These are phyloP conservation scores for Pollachius pollachius DNA, from an alignment of 2,113 vertebrate species.

Conservation along the genomic window DNA sequence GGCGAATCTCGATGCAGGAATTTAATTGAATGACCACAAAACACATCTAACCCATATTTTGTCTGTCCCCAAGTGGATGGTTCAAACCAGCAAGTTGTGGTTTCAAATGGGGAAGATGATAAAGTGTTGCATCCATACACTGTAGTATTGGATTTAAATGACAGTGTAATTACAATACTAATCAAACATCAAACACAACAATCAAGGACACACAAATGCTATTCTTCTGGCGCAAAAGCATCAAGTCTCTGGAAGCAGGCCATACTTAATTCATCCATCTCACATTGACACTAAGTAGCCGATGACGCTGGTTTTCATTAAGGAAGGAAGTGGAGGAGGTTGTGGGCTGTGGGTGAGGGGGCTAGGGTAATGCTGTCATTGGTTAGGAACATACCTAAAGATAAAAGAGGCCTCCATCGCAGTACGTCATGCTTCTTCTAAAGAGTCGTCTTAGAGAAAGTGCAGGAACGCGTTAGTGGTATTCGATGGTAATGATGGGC, in stretches of 20 bases:
- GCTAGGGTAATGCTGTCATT: not conserved
- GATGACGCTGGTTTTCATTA: slow-evolving; percentile 45
- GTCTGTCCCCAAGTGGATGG: too few species aligned
- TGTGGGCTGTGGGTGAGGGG: not conserved
- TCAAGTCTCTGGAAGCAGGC: slow-evolving; percentile 31
- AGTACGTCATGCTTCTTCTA: slow-evolving; percentile 25
- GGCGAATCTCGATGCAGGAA: too few species aligned
- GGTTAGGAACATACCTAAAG: slow-evolving; percentile 28
- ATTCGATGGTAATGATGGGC: slow-evolving; percentile 25
- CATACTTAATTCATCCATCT: slow-evolving; percentile 29
- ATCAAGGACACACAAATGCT: not conserved
- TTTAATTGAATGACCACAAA: too few species aligned
- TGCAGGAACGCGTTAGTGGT: slow-evolving; percentile 37
- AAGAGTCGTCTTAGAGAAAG: slow-evolving; percentile 31
- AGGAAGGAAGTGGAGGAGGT: not conserved
- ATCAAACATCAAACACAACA: too few species aligned
- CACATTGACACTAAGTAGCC: slow-evolving; percentile 19
- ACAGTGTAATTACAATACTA: not conserved
- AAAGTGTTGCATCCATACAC: not conserved
- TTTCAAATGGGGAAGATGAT: too few species aligned
- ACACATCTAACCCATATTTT: too few species aligned
- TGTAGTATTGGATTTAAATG: not conserved
- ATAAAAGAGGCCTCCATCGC: slow-evolving; percentile 37
- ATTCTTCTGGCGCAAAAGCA: slow-evolving; percentile 1
- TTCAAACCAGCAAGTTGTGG: too few species aligned